Percentiles rank a stretch among this genome's conserved stretches.
Evolutionary conservation across 2,113 vertebrate species (phyloP).

Genomic region (Caretta caretta): DNA sequence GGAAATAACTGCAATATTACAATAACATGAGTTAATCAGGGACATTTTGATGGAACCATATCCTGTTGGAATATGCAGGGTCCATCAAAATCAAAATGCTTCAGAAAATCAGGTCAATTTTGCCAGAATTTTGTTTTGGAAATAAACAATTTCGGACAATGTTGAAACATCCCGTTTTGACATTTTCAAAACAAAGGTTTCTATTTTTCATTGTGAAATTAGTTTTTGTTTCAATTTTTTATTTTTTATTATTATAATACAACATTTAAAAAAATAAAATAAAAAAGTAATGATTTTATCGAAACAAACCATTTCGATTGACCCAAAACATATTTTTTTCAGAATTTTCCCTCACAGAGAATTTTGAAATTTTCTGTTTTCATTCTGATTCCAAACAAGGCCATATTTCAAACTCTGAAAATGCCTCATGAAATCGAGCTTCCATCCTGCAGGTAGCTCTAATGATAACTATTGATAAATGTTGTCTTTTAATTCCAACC

Average conservation of each 20-base stretch:
- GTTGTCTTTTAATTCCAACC: fast-evolving
- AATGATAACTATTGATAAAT: fast-evolving
- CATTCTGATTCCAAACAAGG: background rate
- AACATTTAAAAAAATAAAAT: background rate
- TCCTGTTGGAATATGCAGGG: background rate
- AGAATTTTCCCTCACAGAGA: background rate
- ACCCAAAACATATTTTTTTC: background rate
- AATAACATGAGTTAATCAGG: background rate
- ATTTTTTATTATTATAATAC: background rate
- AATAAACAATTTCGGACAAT: background rate
- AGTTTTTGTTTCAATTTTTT: background rate
- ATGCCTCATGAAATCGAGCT: background rate
- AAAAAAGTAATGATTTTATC: background rate
- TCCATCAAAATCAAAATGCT: background rate
- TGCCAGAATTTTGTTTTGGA: background rate
- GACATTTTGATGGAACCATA: background rate
- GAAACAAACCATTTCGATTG: background rate
- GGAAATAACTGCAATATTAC: background rate
- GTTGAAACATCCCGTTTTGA: background rate
- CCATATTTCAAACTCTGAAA: fast-evolving
- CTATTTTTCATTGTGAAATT: background rate
- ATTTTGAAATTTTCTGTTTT: background rate
- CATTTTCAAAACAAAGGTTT: background rate
- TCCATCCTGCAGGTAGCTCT: fast-evolving
- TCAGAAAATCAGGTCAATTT: background rate